Conservation (phyloP, 1,140 invertebrate genomes). For the Drosophila elegans region DNA sequence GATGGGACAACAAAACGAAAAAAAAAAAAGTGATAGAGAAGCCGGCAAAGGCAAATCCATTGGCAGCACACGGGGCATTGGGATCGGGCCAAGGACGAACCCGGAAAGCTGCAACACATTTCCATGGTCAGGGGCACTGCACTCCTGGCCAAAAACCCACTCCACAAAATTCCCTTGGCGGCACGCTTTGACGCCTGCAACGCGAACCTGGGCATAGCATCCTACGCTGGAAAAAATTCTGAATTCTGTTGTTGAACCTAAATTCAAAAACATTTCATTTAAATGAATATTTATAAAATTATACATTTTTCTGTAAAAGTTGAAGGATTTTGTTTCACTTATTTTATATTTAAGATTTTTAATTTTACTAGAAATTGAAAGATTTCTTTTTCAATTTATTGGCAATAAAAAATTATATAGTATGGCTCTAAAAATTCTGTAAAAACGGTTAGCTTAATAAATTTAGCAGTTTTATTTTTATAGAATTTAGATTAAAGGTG, state of each 20-base stretch:
- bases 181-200: constrained; percentile 57
- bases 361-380: no score
- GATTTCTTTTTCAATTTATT: no score
- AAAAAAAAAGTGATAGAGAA: constrained; percentile 9
- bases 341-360: no score
- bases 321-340: no score
- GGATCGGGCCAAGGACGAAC: constrained; percentile 45
- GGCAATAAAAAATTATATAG: no score
- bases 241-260: rapidly evolving
- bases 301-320: no score
- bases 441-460: no score
- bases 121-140: constrained; percentile 37
- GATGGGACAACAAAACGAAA: constrained; percentile 4
- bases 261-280: background rate
- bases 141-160: background rate
- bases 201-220: constrained; percentile 17
- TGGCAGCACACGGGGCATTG: constrained; percentile 21
- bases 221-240: background rate
- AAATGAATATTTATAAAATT: background rate
- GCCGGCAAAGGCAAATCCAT: constrained; percentile 27
- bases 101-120: constrained; percentile 18
- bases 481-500: no score
- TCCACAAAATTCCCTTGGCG: constrained; percentile 12
- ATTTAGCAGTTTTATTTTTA: no score
- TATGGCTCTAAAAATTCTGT: no score